A percentile compares a stretch with the other conserved stretches of the same genome.
These are phyloP conservation scores for Takifugu bimaculatus DNA, from an alignment of 2,113 vertebrate genomes.

Conservation along the genomic window DNA sequence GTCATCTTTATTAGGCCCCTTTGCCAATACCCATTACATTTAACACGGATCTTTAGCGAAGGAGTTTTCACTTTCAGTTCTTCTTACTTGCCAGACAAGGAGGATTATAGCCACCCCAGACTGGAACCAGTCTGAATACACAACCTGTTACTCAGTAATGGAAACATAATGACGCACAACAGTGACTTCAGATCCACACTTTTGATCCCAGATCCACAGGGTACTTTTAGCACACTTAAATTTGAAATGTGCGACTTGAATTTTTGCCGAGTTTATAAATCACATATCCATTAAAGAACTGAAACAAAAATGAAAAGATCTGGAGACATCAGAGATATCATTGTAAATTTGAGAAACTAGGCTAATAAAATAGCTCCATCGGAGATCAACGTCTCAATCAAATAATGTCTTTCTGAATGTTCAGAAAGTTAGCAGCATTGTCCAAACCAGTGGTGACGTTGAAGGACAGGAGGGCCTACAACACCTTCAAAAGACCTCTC, in stretches of 20 bases:
- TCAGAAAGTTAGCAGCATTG: no score
- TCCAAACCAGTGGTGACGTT: no score
- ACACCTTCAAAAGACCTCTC: no score
- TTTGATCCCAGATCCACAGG: no score
- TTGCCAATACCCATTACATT: conserved; percentile 69
- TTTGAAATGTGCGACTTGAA: conserved; percentile 19
- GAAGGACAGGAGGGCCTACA: no score
- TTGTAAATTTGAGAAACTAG: no score
- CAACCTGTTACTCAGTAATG: conserved; percentile 47
- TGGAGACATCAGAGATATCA: no score
- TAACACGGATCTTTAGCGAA: conserved; percentile 55
- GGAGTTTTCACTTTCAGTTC: conserved; percentile 50
- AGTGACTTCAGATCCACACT: no score
- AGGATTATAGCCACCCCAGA: conserved; percentile 44
- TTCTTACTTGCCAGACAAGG: conserved; percentile 43
- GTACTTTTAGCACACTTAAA: neutral
- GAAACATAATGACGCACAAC: conserved; percentile 14
- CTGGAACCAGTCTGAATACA: conserved; percentile 53
- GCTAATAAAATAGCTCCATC: no score
- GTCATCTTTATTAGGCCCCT: conserved; percentile 70
- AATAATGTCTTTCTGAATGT: no score
- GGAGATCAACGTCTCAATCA: no score
- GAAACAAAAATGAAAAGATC: no score
- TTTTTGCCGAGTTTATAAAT: conserved; percentile 38
- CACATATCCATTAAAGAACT: conserved; percentile 21